phyloP scores from a whole-genome alignment of 2,113 vertebrate genomes.

The Proteles cristata region DNA sequence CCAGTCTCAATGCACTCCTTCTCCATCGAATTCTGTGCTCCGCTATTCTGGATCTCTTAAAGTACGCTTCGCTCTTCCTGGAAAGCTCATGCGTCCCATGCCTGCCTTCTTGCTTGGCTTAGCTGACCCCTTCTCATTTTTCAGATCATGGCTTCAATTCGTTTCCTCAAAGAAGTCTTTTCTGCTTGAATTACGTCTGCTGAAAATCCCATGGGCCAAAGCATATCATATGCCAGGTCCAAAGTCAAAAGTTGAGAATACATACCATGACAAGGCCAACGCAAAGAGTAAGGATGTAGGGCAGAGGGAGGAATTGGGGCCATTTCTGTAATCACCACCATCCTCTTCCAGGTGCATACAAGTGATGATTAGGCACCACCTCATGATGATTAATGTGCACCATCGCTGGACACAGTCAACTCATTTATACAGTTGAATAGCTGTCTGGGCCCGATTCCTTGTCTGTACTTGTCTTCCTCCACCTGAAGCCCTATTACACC shows the following conservation, averaged over 20 bases:
- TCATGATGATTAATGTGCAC: not conserved
- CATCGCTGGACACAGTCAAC: not conserved
- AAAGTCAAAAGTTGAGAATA: not conserved
- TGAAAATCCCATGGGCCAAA: slow-evolving; percentile 12
- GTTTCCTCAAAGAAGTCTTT: slow-evolving; percentile 37
- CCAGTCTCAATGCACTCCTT: not conserved
- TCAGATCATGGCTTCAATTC: not conserved
- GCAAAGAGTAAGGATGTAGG: not conserved
- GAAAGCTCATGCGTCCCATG: not conserved
- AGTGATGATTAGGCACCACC: not conserved
- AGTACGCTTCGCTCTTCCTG: not conserved
- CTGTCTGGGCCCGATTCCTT: not conserved
- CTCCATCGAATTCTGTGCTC: not conserved
- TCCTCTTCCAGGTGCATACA: not conserved
- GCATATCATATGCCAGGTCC: not conserved
- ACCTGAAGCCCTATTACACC: not conserved
- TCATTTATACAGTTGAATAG: not conserved
- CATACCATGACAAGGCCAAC: not conserved
- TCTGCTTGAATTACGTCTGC: not conserved
- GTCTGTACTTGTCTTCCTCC: not conserved
- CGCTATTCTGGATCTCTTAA: not conserved
- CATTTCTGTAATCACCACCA: not conserved
- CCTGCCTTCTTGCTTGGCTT: not conserved
- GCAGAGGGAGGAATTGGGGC: not conserved
- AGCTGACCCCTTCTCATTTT: not conserved